A percentile compares a stretch with the other conserved stretches of the same genome.
Conservation (phyloP, 2,888 invertebrate species). For the Lutraria lutraria region DNA sequence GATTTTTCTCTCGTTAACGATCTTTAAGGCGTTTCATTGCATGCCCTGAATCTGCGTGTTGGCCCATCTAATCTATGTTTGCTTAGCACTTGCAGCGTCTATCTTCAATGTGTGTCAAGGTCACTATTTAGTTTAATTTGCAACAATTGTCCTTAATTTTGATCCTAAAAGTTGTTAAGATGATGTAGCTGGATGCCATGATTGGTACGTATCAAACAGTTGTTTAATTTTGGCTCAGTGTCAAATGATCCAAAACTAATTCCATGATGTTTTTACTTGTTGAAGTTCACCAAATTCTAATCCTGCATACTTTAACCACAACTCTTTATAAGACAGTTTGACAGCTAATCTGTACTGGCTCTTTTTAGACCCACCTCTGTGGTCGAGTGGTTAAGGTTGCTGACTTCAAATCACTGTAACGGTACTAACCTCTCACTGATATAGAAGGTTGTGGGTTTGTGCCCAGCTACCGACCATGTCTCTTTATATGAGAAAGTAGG, state of each 20-base stretch:
- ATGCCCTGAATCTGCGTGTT: background rate
- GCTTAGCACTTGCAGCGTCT: background rate
- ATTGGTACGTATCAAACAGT: background rate
- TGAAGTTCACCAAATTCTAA: background rate
- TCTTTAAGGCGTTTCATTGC: background rate
- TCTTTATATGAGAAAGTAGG: no score
- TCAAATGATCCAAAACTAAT: background rate
- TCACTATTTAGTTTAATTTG: background rate
- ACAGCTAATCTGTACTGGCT: no score
- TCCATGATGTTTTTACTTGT: background rate
- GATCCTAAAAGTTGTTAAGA: background rate
- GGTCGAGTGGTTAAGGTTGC: no score
- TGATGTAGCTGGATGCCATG: background rate
- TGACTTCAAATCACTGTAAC: no score
- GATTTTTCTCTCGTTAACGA: background rate
- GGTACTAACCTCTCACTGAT: no score
- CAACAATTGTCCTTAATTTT: background rate
- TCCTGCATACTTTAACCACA: background rate
- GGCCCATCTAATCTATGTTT: background rate
- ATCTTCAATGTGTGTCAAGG: slow-evolving; percentile 24
- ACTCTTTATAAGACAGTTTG: background rate
- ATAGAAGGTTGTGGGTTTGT: no score
- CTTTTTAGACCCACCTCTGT: no score
- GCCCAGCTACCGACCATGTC: no score
- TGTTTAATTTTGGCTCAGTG: background rate